Evolutionary conservation across 2,113 vertebrate species (phyloP).

Genomic region (Bos javanicus): DNA sequence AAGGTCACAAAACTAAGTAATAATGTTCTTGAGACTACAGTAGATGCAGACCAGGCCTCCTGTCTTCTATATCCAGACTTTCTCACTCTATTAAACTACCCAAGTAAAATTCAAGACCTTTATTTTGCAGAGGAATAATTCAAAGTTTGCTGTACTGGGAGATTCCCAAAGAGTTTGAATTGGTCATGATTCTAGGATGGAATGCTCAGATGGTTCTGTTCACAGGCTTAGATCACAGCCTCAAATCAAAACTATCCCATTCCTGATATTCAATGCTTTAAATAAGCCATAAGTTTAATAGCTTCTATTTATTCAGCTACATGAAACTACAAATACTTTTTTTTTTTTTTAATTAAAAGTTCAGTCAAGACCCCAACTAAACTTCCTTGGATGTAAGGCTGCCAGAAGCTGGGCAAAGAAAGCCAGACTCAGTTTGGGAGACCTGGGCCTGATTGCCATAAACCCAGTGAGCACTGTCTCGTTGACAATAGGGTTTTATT

Average conservation of each 20-base stretch:
- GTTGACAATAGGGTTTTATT: neutral
- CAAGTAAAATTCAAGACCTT: neutral
- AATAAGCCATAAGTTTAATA: neutral
- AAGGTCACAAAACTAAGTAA: neutral
- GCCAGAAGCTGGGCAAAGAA: neutral
- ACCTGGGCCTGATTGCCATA: neutral
- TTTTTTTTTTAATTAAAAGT: conserved; percentile 19
- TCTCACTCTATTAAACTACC: neutral
- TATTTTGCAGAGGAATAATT: neutral
- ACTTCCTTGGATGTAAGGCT: neutral
- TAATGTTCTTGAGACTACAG: neutral
- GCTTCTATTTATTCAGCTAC: conserved; percentile 18
- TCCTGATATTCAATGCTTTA: conserved; percentile 2
- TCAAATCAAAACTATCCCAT: neutral
- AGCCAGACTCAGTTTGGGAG: neutral
- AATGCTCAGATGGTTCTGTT: neutral
- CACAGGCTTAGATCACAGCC: neutral
- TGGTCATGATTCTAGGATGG: neutral
- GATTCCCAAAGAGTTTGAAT: neutral
- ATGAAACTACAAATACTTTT: neutral
- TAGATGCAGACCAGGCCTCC: neutral
- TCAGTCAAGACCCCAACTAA: neutral
- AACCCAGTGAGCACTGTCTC: neutral
- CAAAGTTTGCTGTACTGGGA: neutral
- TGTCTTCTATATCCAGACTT: neutral